Base-by-base conservation (phyloP, 2,888 invertebrate species). In the Biston stratarius region DNA sequence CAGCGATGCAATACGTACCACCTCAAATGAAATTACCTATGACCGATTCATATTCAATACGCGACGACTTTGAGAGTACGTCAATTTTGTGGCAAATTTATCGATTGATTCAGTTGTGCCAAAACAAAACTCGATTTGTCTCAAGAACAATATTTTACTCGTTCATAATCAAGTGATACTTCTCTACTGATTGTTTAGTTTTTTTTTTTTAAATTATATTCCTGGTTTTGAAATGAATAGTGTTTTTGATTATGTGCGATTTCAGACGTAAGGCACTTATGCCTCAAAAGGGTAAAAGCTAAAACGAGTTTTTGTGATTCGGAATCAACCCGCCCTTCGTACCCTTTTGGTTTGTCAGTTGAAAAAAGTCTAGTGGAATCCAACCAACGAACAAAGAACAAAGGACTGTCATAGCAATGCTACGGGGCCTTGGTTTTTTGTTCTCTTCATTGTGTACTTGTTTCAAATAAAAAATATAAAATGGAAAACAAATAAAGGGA, bases 51-150 rank as follows among this genome's bases (percentile, higher is more conserved):
- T 71, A 76, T 72, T 76, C 64, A 52, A 53, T 55, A 14, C 56
- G 63, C 60, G 51, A 68, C 33, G 24, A 33, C 45, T 53, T 14
- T 33, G 56, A 67, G 60, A 61, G 60, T 40, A 68, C 56, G 60
- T 34, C 55, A 68, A 64, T 63, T 59, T 52, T 36, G 63, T 66
- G 61, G 69, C 68, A 72, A 76, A 74, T 77, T 77, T 77, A 76
- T 79, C 74, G 77, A 79, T 79, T 79, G 76, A 79, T 78, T 76
- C 61, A 42, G 69, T 76, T 77, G 71, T 73, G 67, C 71, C 65
- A 71, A 73, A 78, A 70, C 15, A 74, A 77, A 82, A 78, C 70
- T 80, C 80, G 75, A 79, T 83, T 83, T 80, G 71, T 77, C 74
- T 77, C 74, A 81, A 77, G 72, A 69, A 42, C 14, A 63, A 62